Base-by-base conservation (phyloP, 2,797 vertebrate species). In the Pipistrellus pygmaeus region DNA sequence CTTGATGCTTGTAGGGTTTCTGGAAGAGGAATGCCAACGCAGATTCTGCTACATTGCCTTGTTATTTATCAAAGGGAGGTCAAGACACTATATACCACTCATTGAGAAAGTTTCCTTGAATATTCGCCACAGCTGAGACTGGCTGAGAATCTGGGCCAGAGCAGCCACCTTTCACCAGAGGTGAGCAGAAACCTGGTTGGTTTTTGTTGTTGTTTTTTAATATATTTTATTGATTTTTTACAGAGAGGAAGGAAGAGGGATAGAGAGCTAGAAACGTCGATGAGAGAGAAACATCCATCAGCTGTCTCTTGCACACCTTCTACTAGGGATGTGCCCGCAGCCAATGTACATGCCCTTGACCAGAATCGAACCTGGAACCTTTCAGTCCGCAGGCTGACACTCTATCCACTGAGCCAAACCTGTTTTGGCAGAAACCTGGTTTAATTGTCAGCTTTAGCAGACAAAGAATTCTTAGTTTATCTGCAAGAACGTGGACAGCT, bases 391-490 rank as follows among this genome's bases (percentile, higher is more conserved):
- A 41, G 38, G 38, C 38, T 41, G 38, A 41, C 38, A 41, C 6
- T 41, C 38, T 41, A 41, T 6, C 38, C 38, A 41, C 38, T 41
- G 38, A 41, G 38, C 38, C 38, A 41, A 41, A 41, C 38, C 38
- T 41, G 38, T 41, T 41, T 41, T 41, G 38, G 46, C n/a, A 77
- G 68, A 73, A 90, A 17, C 35, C 38, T 80, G 38, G 21, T 84
- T 84, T 90, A 93, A 87, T 69, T 51, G 51, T 35, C 10, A 83
- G 12, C 66, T 23, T 30, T 57, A 23, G 23, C 53, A 77, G 48
- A 6, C 35, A 15, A 82, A 73, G 30, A 85, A 75, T 73, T 83
- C 25, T 87, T 75, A 84, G 27, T 76, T 93, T 57, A 95, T 32
- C 76, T 80, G 1, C 38, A 62, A 76, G 83, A 38, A 21, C 13